phyloP scores from a whole-genome alignment of 2,113 vertebrate species.

The Pedetes capensis region DNA sequence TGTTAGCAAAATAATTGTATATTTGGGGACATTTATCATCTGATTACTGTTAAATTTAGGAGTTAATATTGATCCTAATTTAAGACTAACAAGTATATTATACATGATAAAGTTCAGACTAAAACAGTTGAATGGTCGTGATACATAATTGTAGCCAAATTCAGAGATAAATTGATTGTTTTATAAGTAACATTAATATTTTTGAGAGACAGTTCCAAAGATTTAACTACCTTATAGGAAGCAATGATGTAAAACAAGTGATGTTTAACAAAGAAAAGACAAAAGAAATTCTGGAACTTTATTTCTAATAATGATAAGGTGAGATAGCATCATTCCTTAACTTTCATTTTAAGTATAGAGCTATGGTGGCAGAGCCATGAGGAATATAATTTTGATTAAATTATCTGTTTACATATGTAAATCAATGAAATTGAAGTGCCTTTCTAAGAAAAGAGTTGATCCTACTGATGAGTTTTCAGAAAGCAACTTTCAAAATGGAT shows the following conservation, averaged over 20 bases:
- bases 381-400: not conserved
- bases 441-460: not conserved
- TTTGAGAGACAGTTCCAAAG: not conserved
- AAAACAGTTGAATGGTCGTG: not conserved
- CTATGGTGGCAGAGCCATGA: not conserved
- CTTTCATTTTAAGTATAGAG: slow-evolving; percentile 6
- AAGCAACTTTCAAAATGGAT: not conserved
- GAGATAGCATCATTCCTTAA: not conserved
- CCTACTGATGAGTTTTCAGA: not conserved
- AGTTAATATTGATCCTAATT: not conserved
- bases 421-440: not conserved
- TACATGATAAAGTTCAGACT: not conserved
- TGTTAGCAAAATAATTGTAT: not conserved
- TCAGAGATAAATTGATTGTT: not conserved
- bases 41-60: slow-evolving; percentile 9
- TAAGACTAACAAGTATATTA: not conserved
- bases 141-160: not conserved
- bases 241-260: not conserved
- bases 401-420: not conserved
- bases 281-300: not conserved
- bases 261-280: not conserved
- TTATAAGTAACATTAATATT: not conserved
- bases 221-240: not conserved
- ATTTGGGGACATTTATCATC: not conserved
- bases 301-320: not conserved